Evolutionary conservation across 2,113 vertebrate species (phyloP), one percentile per base, ranked within the genome.

Genomic region (Atrichornis clamosus): DNA sequence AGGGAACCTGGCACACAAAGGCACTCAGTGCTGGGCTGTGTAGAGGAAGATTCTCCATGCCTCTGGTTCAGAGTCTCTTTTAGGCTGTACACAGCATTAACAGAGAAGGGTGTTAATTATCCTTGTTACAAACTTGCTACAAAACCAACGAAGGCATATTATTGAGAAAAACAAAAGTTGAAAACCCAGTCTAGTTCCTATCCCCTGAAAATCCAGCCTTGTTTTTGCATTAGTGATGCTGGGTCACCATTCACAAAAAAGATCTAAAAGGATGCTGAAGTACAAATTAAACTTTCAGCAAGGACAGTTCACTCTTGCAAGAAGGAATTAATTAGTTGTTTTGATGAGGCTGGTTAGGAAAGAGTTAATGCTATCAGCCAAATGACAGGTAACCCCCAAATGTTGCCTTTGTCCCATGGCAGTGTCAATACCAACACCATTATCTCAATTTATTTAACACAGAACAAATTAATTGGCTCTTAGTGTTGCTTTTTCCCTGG

Each of bases 331-430:
- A 78, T 47, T 7, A 28, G 65, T 12, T 62, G 41, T 27, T 68
- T 84, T 83, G 72, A 95, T 64, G 68, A 49, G 56, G 63, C 22
- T 53, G 52, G 81, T 59, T 64, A 85, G 77, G 84, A 80, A 87
- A 68, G 59, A 65, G 96, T 96, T 94, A 94, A 91, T 23, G 15
- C 33, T 44, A 70, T 92, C 89, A 64, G 84, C 68, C 87, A 96
- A 93, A 80, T 37, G 80, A 64, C 91, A 59, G 59, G 78, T 82
- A 89, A 96, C 74, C 91, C 63, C 52, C 70, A 77, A 86, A 91
- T 35, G 77, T 44, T 56, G 84, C 62, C 93, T 94, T 77, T 82
- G 50, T 89, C 95, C 95, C 94, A 75, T 30, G 77, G 77, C 75
- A 84, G 75, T 72, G 73, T 82, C 94, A 86, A 83, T 87, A 90